These are phyloP conservation scores for Trichoplusia ni DNA, from an alignment of 1,140 invertebrate species.

Conservation along the genomic window DNA sequence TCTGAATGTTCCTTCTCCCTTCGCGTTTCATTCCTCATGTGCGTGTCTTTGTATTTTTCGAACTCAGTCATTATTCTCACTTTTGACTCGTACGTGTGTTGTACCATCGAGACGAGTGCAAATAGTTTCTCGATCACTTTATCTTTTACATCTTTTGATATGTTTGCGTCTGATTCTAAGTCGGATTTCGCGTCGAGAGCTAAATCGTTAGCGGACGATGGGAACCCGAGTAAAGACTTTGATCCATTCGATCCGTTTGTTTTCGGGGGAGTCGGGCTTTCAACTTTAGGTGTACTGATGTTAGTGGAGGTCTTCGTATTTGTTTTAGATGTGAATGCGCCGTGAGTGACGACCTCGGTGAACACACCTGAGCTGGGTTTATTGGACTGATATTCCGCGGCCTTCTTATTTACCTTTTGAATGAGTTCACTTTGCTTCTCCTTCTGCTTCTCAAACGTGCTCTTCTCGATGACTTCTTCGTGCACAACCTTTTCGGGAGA, in stretches of 20 bases:
- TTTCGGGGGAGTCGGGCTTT: conserved; percentile 41
- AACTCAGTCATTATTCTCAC: conserved; percentile 72
- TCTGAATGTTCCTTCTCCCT: conserved; percentile 74
- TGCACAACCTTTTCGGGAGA: conserved; percentile 48
- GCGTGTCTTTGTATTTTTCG: conserved; percentile 73
- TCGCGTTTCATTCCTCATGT: conserved; percentile 66
- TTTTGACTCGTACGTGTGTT: conserved; percentile 75
- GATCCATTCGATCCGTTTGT: conserved; percentile 52
- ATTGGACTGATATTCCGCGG: conserved; percentile 69
- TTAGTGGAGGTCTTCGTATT: neutral
- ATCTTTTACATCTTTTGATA: conserved; percentile 71
- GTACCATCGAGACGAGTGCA: conserved; percentile 71
- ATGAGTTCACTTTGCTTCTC: conserved; percentile 66
- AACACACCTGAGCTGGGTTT: conserved; percentile 72
- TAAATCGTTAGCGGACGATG: conserved; percentile 75
- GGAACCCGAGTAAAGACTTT: conserved; percentile 68
- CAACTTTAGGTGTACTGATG: conserved; percentile 46
- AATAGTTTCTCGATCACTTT: conserved; percentile 76
- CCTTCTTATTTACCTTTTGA: conserved; percentile 72
- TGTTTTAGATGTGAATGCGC: conserved; percentile 66
- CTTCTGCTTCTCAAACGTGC: conserved; percentile 60
- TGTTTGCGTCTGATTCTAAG: conserved; percentile 72
- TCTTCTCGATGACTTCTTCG: conserved; percentile 65
- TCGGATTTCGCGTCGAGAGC: conserved; percentile 74
- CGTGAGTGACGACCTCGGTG: conserved; percentile 72